A percentile compares a stretch with the other conserved stretches of the same genome.
Evolutionary conservation across 2,888 invertebrate genomes (phyloP).

Genomic region (Taenaris catops): DNA sequence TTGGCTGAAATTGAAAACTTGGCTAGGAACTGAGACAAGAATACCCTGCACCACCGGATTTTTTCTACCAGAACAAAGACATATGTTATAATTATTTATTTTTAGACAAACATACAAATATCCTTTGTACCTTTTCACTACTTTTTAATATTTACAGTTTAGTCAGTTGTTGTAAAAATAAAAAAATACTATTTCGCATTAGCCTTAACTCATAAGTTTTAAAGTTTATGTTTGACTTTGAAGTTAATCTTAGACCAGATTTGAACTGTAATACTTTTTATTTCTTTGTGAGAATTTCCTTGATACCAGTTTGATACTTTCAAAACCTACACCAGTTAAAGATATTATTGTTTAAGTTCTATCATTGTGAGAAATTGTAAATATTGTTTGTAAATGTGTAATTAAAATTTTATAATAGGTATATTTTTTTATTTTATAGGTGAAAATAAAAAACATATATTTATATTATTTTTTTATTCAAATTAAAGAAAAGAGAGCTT

Average conservation of each 20-base stretch:
- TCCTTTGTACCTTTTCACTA: conserved; percentile 5
- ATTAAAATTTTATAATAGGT: conserved; percentile 23
- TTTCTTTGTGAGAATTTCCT: no score
- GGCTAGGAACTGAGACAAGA: conserved; percentile 19
- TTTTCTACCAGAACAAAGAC: conserved; percentile 27
- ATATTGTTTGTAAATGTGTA: conserved; percentile 32
- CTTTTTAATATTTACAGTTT: no score
- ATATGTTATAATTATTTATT: conserved; percentile 14
- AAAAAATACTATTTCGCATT: no score
- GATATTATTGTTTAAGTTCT: no score
- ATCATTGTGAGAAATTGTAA: conserved; percentile 23
- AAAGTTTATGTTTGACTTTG: no score
- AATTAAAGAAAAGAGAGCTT: conserved; percentile 24
- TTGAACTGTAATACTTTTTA: no score
- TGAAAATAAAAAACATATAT: conserved; percentile 1
- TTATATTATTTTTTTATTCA: conserved; percentile 13
- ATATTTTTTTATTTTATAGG: conserved; percentile 10
- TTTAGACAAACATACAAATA: conserved; percentile 12
- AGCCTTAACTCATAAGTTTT: no score
- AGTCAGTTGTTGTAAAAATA: no score
- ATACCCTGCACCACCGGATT: conserved; percentile 34
- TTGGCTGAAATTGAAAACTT: conserved; percentile 76
- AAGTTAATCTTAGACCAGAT: no score
- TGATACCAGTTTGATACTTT: no score
- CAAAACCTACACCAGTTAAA: no score